A percentile compares a stretch with the other conserved stretches of the same genome.
phyloP scores from a whole-genome alignment of 2,113 vertebrate genomes.

The Meles meles region DNA sequence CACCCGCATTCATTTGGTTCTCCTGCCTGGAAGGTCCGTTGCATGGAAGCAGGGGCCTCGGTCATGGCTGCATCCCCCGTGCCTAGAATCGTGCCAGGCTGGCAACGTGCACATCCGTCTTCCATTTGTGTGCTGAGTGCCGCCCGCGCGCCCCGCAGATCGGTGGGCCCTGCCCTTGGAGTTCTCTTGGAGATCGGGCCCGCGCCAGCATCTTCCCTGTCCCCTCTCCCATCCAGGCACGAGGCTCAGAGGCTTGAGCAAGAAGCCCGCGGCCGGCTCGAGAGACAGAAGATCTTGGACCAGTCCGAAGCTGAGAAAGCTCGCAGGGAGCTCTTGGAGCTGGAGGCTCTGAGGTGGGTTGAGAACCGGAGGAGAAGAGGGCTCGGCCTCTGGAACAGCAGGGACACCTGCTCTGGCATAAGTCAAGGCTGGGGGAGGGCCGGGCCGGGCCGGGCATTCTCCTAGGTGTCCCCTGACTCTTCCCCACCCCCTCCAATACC shows the following conservation, averaged over 20 bases:
- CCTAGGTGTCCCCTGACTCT: neutral
- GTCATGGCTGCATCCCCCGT: fast-evolving
- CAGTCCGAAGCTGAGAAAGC: slow-evolving; percentile 89
- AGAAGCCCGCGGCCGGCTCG: slow-evolving; percentile 90
- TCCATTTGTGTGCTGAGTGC: fast-evolving
- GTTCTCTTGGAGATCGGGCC: neutral
- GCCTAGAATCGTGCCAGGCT: fast-evolving
- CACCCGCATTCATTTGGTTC: neutral
- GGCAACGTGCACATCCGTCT: fast-evolving
- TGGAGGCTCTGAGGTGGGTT: slow-evolving; percentile 90
- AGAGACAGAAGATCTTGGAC: slow-evolving; percentile 91
- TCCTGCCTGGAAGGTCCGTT: neutral
- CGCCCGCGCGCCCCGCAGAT: fast-evolving
- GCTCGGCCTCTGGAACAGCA: neutral
- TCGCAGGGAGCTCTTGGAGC: slow-evolving; percentile 89
- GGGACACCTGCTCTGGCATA: neutral
- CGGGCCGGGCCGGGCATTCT: neutral
- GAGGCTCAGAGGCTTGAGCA: slow-evolving; percentile 93
- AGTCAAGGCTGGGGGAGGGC: neutral
- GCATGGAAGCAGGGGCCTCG: fast-evolving
- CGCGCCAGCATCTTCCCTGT: neutral
- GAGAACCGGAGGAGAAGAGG: neutral
- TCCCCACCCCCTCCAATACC: slow-evolving; percentile 69
- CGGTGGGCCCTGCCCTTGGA: neutral
- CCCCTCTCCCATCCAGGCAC: slow-evolving; percentile 79